These are phyloP conservation scores for Pseudotriccus pelzelni DNA, from an alignment of 2,797 vertebrate genomes.

Conservation along the genomic window DNA sequence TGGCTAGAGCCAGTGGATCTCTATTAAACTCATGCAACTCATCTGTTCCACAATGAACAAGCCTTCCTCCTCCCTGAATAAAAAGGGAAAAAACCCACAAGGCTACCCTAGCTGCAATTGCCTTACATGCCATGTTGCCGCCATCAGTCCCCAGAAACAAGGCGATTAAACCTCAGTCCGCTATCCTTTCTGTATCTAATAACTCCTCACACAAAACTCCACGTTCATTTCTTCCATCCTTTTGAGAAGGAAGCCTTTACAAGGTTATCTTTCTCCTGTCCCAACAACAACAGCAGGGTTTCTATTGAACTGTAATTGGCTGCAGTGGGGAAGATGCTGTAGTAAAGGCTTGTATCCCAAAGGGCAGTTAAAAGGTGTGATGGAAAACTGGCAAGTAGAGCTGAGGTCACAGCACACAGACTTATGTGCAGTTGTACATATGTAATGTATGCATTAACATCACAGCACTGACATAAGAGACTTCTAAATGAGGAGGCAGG, in stretches of 20 bases:
- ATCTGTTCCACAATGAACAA: not conserved
- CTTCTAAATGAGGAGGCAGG: not conserved
- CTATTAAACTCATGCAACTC: not conserved
- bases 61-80: not conserved
- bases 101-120: not conserved
- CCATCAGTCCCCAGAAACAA: not conserved
- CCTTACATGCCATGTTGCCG: not conserved
- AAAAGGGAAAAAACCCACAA: accelerated
- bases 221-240: not conserved
- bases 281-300: not conserved
- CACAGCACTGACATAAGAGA: not conserved
- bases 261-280: not conserved
- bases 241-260: not conserved
- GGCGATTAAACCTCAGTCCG: not conserved
- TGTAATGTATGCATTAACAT: not conserved
- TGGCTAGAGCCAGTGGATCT: not conserved
- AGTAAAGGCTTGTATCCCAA: not conserved
- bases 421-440: not conserved
- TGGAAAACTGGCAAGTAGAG: not conserved
- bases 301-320: not conserved
- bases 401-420: not conserved
- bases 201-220: not conserved
- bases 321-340: not conserved
- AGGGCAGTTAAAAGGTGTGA: not conserved
- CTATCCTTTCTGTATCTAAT: not conserved